These are phyloP conservation scores for Cistogaster globosa DNA, from an alignment of 2,888 invertebrate genomes.

Conservation along the genomic window DNA sequence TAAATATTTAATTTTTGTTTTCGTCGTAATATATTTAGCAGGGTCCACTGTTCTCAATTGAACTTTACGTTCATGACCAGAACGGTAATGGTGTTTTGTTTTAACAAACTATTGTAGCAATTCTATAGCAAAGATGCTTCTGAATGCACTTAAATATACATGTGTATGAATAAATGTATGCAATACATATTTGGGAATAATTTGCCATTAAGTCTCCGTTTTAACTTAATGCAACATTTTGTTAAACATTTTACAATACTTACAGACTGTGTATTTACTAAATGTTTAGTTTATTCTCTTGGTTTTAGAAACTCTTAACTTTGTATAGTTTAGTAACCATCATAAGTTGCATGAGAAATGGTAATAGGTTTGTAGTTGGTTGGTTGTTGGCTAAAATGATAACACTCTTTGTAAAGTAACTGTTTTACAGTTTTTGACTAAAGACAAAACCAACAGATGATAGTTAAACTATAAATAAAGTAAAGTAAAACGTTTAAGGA, in stretches of 20 bases:
- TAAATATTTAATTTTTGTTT: too few species aligned
- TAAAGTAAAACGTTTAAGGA: constrained; percentile 14
- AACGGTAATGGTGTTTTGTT: constrained; percentile 35
- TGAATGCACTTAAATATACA: not conserved
- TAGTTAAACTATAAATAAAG: not conserved
- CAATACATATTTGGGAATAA: constrained; percentile 47
- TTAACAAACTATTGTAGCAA: too few species aligned
- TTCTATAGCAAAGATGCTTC: constrained; percentile 24
- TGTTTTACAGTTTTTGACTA: not conserved
- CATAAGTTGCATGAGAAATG: constrained; percentile 60
- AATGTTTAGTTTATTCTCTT: constrained; percentile 40
- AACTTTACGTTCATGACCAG: not conserved
- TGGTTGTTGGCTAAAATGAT: constrained; percentile 56
- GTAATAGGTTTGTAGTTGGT: constrained; percentile 39
- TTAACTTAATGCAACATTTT: constrained; percentile 49
- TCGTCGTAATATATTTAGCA: too few species aligned
- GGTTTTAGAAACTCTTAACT: constrained; percentile 44
- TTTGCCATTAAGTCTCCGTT: constrained; percentile 44
- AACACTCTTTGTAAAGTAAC: constrained; percentile 50
- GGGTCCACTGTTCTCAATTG: constrained; percentile 33
- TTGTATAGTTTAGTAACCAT: constrained; percentile 59
- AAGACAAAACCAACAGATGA: constrained; percentile 10
- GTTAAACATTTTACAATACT: constrained; percentile 60
- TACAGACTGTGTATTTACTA: constrained; percentile 35
- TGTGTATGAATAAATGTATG: constrained; percentile 1